Base-by-base conservation (phyloP, 2,888 invertebrate species). In the Tenodera sinensis region DNA sequence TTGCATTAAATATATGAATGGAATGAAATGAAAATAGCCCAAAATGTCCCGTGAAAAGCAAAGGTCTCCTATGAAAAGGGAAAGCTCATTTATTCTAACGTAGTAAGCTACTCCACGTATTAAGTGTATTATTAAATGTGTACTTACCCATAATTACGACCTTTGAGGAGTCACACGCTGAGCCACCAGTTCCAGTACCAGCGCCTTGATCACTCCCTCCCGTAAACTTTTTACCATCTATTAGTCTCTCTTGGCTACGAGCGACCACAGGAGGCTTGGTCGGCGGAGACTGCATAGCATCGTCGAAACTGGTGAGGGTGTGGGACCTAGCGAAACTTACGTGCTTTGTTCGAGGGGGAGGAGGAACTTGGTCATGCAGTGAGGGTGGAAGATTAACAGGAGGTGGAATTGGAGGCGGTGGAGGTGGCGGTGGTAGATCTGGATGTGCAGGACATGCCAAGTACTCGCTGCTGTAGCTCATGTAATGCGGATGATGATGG, bases 311-410 rank as follows among this genome's bases (percentile, higher is more conserved):
- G 47, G 97, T 97, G 91, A 97, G 93, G 0, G 98, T 98, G 92
- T 98, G 97, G 7, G 98, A 98, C 89, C 98, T 95, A 85, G 98
- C 97, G 92, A 98, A 98, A 92, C 97, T 98, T 81, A 98, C 98
- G 93, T 98, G 98, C 93, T 98, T 98, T 34, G 89, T 94, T 93
- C 94, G 93, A 90, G 94, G 94, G 91, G 95, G 94, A 91, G 96
- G 95, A 90, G 95, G 95, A 92, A 96, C 82, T 4, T 28, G 42
- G 28, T 84, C 34, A 85, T 82, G 95, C 91, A 95, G 95, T 91
- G 95, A 93, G 85, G 93, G 93, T 89, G 93, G 94, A 92, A 95
- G 89, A 42, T 88, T 83, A 1, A 81, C 94, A 92, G 84, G 71
- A 42, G 92, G 94, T 95, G 93, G 94, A 95, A 93, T 94, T 94